Base-by-base conservation (phyloP, 2,888 invertebrate genomes). In the Melinaea menophilus region DNA sequence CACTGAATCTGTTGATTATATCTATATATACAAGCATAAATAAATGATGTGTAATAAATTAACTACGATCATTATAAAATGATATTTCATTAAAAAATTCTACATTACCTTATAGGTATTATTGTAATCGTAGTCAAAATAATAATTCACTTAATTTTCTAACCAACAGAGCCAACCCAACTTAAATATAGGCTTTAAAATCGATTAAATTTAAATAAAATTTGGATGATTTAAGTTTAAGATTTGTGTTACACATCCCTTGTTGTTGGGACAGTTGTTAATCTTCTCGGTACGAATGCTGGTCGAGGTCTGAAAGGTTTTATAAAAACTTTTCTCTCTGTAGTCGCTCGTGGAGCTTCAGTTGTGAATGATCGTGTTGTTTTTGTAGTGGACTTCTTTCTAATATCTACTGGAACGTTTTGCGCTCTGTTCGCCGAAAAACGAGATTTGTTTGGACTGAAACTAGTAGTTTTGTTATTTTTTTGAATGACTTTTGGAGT, bases 261-360 rank as follows among this genome's bases (percentile, higher is more conserved):
- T 64, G 80, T 79, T 31, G 83, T 75, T 56, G 84, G 69, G 7
- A 73, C 65, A 3, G 79, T 79, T 58, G 84, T 84, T 59, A 75
- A 75, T 79, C 82, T 86, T 73, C 86, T 82, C 1, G 86, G 86
- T 7, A 87, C 74, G 59, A 91, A 91, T 2, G 88, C 76, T 33
- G 91, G 90, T 66, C 91, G 74, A 13, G 91, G 85, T 68, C 90
- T 81, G 59, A 85, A 81, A 5, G 87, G 84, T 72, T 86, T 90
- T 62, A 85, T 79, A 63, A 81, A 85, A 1, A 82, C 71, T 74
- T 84, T 88, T 66, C 82, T 85, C 69, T 88, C 87, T 2, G 90
- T 88, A 2, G 89, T 85, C 0, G 85, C 76, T 69, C 79, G 84
- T 48, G 89, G 86, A 4, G 78, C 65, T 71, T 87, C 88, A 5